Evolutionary conservation across 2,888 invertebrate species (phyloP).

Genomic region (Cybosia mesomella): DNA sequence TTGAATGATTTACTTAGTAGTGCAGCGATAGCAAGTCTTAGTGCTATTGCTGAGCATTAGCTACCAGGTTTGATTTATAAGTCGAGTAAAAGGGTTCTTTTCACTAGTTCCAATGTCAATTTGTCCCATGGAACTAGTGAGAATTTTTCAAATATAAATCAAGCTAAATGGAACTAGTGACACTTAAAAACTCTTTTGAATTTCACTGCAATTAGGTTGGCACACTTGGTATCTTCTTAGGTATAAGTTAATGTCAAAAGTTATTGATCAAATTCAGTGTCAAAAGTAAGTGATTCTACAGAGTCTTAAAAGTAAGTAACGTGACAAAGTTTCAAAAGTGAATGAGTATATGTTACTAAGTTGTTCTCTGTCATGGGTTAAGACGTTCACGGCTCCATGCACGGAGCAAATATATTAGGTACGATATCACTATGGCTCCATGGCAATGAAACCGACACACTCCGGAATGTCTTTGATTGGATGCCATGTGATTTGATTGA

Average conservation of each 20-base stretch:
- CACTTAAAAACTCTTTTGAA: too few relatives aligned
- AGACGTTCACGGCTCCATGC: not conserved
- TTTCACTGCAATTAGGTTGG: too few relatives aligned
- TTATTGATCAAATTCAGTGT: not conserved
- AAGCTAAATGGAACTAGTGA: too few relatives aligned
- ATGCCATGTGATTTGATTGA: conserved; percentile 60
- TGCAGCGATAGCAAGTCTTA: not conserved
- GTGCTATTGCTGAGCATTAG: not conserved
- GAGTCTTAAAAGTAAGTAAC: not conserved
- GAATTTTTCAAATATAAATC: too few relatives aligned
- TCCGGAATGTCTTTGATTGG: conserved; percentile 60
- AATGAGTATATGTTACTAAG: too few relatives aligned
- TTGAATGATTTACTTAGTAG: not conserved
- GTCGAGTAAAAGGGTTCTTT: too few relatives aligned
- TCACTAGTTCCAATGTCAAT: too few relatives aligned
- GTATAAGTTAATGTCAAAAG: not conserved
- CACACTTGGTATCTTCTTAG: too few relatives aligned
- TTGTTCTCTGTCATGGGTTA: not conserved
- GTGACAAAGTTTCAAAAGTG: too few relatives aligned
- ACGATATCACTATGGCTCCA: conserved; percentile 6
- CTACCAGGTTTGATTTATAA: too few relatives aligned
- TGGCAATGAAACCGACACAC: conserved; percentile 38
- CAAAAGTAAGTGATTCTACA: not conserved
- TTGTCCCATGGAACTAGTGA: too few relatives aligned
- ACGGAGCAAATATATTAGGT: not conserved